Evolutionary conservation across 2,888 invertebrate genomes (phyloP).

Genomic region (Parnassius apollo): DNA sequence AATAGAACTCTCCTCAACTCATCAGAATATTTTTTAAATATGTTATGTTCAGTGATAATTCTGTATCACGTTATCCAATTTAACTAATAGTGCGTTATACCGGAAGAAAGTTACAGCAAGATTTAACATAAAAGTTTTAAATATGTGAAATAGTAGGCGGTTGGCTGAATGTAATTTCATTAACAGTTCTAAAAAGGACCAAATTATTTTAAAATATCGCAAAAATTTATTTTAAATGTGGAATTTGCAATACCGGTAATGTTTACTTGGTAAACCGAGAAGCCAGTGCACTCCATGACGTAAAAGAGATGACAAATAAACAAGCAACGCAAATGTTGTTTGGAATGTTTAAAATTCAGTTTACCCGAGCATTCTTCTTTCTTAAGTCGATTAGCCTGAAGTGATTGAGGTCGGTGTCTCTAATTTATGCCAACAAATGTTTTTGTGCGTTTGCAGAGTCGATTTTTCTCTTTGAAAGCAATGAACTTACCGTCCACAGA

Average conservation of each 20-base stretch:
- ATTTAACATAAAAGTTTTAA: too few relatives aligned
- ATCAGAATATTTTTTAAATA: too few relatives aligned
- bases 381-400: constrained; percentile 2
- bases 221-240: constrained; percentile 15
- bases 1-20: too few relatives aligned
- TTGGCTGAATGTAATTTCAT: constrained; percentile 11
- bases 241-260: constrained; percentile 10
- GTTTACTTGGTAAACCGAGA: constrained; percentile 15
- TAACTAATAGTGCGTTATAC: too few relatives aligned
- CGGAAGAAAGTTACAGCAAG: too few relatives aligned
- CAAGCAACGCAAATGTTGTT: constrained; percentile 4
- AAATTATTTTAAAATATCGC: constrained; percentile 8
- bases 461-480: too few relatives aligned
- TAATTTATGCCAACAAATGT: too few relatives aligned
- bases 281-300: constrained; percentile 17
- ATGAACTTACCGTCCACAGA: too few relatives aligned
- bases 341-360: constrained; percentile 10
- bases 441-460: too few relatives aligned
- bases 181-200: neutral
- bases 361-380: constrained; percentile 2
- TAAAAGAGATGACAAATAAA: constrained; percentile 16
- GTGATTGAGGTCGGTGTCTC: neutral
- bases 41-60: too few relatives aligned
- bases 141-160: neutral
- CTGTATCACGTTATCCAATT: too few relatives aligned